These are phyloP conservation scores for Chionoecetes opilio DNA, from an alignment of 1,140 invertebrate genomes.

Conservation along the genomic window DNA sequence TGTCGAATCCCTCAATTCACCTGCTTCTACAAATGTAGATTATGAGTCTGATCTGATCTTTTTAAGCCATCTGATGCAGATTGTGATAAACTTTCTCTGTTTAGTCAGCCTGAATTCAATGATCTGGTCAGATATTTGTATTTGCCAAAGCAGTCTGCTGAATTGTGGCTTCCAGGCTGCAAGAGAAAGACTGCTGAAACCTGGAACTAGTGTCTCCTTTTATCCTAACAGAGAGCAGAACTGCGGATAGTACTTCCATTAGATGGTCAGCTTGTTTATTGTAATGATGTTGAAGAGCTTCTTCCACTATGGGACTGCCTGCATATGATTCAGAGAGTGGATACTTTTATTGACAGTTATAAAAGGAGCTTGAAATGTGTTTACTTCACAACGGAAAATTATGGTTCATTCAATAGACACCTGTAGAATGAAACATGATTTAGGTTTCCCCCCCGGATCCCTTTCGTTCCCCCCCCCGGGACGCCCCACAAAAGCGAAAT, in stretches of 20 bases:
- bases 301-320: neutral
- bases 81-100: neutral
- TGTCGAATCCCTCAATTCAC: neutral
- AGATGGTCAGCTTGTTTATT: neutral
- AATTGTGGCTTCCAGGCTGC: constrained; percentile 39
- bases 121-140: constrained; percentile 37
- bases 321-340: neutral
- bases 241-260: neutral
- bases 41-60: neutral
- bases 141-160: neutral
- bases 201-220: neutral
- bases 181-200: neutral
- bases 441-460: too few species aligned
- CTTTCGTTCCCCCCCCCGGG: too few species aligned
- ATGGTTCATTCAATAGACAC: constrained; percentile 70
- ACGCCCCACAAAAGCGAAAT: too few species aligned
- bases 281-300: neutral
- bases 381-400: constrained; percentile 71
- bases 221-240: neutral
- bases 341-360: too few species aligned
- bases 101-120: neutral
- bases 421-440: too few species aligned
- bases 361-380: constrained; percentile 60
- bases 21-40: neutral
- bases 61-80: neutral